Base-by-base conservation (phyloP, 1,140 invertebrate species). In the Lethrus apterus region DNA sequence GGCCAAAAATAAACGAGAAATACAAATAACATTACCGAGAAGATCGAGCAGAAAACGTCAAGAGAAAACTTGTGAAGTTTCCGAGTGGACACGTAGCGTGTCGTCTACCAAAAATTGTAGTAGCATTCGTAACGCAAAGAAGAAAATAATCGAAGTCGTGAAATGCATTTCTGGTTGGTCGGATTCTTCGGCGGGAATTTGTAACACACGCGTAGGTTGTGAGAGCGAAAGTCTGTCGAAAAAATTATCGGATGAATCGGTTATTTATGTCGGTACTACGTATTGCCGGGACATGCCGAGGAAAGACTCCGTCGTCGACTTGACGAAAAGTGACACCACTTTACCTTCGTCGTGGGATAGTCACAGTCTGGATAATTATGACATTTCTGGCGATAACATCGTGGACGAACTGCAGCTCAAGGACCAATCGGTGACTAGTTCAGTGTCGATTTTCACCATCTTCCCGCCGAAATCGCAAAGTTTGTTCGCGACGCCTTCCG, bases 391-490 rank as follows among this genome's bases (percentile, higher is more conserved):
- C 18, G 35, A 38, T 13, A 38, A 38, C 20, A 38, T 38, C 10
- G 24, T 38, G 5, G 35, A 38, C 18, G 35, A 38, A 10, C 10
- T 42, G 2, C 24, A 26, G 15, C n/a, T 42, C 21, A 24, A 42
- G 17, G 21, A 42, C 4, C 40, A 26, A n/a, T n/a, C n/a, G 11
- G 40, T 42, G 14, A 26, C 24, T 4, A 42, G 21, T n/a, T 21
- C 24, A 15, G 40, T 21, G 4, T 29, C 40, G 15, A 42, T 42
- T 29, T 42, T 42, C 21, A 42, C 40, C 3, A 42, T 42, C 10
- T 42, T 15, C 15, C 40, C 40, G 17, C 40, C 40, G 3, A 19
- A 42, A 29, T 14, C 40, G 4, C 40, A 26, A 29, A 42, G 29
- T 13, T 11, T 42, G 3, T 42, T 42, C 24, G 13, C 40, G 3